A percentile compares a stretch with the other conserved stretches of the same genome.
These are phyloP conservation scores for Crotalus viridis DNA, from an alignment of 2,113 vertebrate species.

Conservation along the genomic window DNA sequence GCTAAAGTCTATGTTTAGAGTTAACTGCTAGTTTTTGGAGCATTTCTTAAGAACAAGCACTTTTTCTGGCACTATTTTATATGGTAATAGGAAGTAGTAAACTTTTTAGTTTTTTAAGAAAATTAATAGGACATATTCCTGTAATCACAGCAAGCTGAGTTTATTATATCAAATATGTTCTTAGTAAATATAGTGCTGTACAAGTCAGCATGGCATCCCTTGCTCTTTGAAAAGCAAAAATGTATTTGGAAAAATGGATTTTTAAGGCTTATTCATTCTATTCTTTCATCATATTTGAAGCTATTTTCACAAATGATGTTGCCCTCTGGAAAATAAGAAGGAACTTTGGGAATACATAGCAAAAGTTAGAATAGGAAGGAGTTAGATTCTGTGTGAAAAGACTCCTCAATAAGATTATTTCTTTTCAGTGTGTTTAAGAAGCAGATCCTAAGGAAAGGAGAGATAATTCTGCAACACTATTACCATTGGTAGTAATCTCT, in stretches of 20 bases:
- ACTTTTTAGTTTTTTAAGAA: background rate
- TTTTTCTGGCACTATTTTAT: background rate
- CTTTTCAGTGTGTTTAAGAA: background rate
- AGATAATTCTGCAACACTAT: background rate
- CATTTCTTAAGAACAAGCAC: background rate
- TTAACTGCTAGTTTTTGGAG: background rate
- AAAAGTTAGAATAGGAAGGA: background rate
- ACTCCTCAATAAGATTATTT: background rate
- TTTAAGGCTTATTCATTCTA: background rate
- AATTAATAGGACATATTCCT: background rate
- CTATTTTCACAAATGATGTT: background rate
- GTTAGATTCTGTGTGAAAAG: background rate
- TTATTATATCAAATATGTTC: background rate
- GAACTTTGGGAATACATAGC: background rate
- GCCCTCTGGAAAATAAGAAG: background rate
- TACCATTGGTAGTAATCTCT: background rate
- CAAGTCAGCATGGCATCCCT: background rate
- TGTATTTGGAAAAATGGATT: background rate
- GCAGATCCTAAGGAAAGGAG: background rate
- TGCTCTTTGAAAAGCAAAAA: background rate
- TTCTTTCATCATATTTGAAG: background rate
- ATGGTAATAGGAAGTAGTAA: background rate
- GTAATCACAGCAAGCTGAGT: background rate
- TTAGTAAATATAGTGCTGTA: background rate
- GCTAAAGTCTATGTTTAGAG: background rate